These are phyloP conservation scores for Agapornis canus DNA, from an alignment of 2,797 vertebrate species.

Conservation along the genomic window DNA sequence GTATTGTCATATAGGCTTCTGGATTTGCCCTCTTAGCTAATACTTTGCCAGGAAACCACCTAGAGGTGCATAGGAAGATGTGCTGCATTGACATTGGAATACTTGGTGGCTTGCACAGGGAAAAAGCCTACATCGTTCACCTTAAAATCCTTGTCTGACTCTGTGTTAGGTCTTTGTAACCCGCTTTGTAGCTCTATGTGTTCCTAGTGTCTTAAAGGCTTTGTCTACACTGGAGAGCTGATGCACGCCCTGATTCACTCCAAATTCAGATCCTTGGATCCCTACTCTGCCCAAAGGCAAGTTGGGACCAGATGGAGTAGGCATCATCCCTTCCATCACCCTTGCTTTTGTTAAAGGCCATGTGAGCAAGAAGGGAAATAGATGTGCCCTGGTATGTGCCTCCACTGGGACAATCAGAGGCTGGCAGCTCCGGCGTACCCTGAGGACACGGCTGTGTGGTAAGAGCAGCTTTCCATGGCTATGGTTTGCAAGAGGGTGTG, in stretches of 20 bases:
- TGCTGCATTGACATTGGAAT: not conserved
- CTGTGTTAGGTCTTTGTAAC: not conserved
- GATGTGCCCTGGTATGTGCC: not conserved
- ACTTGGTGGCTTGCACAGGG: not conserved
- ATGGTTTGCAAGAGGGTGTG: not conserved
- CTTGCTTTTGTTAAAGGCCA: not conserved
- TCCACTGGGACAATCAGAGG: fast-evolving
- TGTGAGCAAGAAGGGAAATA: not conserved
- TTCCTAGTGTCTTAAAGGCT: not conserved
- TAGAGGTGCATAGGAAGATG: not conserved
- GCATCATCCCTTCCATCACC: fast-evolving
- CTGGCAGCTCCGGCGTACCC: not conserved
- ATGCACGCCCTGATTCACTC: not conserved
- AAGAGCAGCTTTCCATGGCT: not conserved
- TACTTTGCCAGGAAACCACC: not conserved
- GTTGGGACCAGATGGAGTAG: fast-evolving
- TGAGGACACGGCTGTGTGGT: not conserved
- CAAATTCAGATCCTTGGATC: not conserved
- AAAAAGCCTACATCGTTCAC: not conserved
- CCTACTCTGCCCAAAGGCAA: not conserved
- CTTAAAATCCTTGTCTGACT: not conserved
- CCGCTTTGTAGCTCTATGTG: not conserved
- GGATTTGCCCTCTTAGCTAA: not conserved
- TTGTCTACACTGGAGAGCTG: not conserved
- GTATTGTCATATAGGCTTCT: not conserved